Evolutionary conservation across 2,888 invertebrate species (phyloP), one percentile per base, ranked within the genome.

Genomic region (Parnassius smintheus): DNA sequence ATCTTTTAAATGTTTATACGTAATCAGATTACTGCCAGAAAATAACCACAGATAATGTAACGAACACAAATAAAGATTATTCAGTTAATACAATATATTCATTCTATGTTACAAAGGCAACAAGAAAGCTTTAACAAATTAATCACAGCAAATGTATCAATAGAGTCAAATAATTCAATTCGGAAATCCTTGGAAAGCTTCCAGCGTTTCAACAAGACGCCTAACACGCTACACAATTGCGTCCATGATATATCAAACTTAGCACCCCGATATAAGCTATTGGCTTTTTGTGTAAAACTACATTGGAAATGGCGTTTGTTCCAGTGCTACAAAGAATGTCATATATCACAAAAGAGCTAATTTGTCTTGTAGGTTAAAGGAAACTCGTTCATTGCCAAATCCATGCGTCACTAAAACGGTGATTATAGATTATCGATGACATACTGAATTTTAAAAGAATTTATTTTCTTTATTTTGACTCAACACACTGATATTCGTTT

Each of bases 111-210:
- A 35, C 52, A 64, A 59, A 64, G 25, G 50, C n/a, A 55, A 64
- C 45, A 56, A 25, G 61, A 56, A 56, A 56, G 59, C 52, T 56
- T 52, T 13, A 35, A 58, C 61, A 66, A 77, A 81, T 81, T 80
- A 82, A 82, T 78, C 76, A 80, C 70, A 66, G 68, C 75, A 70
- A 81, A 78, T 75, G 77, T 75, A 75, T 75, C 75, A 74, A 77
- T 77, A 67, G 74, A 71, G 65, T 65, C 65, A 67, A 74, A 71
- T 73, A 72, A 72, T 72, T 70, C 74, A 70, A 76, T 73, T 73
- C 72, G 73, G 69, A 72, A 73, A 70, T 68, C 68, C 71, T 79
- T 86, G 86, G 86, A 85, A 57, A 59, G 35, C 63, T 68, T 82
- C 86, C 86, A 85, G 77, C 68, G 69, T 72, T 72, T 70, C 65